Base-by-base conservation (phyloP, 1,140 invertebrate genomes). In the Lithobius niger region DNA sequence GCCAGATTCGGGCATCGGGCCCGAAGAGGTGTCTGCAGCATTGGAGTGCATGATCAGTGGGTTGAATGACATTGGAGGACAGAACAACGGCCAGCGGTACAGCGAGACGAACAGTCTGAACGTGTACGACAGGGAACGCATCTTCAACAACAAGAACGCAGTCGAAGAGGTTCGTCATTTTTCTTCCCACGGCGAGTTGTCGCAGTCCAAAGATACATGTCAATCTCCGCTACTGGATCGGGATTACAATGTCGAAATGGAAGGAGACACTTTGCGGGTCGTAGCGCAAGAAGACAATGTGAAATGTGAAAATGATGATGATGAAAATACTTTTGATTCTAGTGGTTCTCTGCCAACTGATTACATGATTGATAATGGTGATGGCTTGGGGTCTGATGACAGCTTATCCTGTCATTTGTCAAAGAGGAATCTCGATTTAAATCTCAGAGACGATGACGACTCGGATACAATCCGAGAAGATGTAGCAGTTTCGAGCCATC, bases 21-120 rank as follows among this genome's bases (percentile, higher is more conserved):
- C 61, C 4, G 61, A 62, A 42, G 61, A 62, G 55, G 59, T 62
- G 19, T 53, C 51, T 19, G 61, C 61, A 40, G 59, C 61, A 13
- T 55, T 62, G 18, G 61, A 62, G 31, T 56, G 57, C 27, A 62
- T 59, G 59, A 60, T 60, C 26, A 50, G 56, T 54, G 60, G 54
- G 24, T 54, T 62, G 31, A 56, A 60, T 52, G 55, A 59, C n/a
- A 26, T 47, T 61, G 15, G 53, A 61, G 15, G 53, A 54, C 36
- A n/a, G 31, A 10, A 10, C 31, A 10, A 36, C 10, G n/a, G 10
- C n/a, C 31, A n/a, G n/a, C 31, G n/a, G 31, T 36, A n/a, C n/a
- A n/a, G n/a, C n/a, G n/a, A n/a, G n/a, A n/a, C n/a, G n/a, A n/a
- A n/a, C n/a, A n/a, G n/a, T n/a, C n/a, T n/a, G n/a, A n/a, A n/a